These are phyloP conservation scores for Conus ventricosus DNA, from an alignment of 1,140 invertebrate genomes.

Conservation along the genomic window DNA sequence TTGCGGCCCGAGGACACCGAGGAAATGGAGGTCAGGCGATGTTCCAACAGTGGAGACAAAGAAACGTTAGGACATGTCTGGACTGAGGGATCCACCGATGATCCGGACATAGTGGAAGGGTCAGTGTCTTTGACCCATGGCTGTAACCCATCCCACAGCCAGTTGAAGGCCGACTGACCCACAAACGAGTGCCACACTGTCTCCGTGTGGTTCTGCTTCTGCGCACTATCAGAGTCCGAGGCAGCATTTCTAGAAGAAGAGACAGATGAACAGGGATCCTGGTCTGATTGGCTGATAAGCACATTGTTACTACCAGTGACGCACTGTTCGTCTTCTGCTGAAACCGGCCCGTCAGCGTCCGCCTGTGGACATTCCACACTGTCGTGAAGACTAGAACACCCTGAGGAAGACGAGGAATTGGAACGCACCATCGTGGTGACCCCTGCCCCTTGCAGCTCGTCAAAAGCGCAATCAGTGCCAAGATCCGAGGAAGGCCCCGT, in stretches of 20 bases:
- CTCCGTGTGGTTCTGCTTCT: neutral
- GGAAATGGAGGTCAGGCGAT: constrained; percentile 63
- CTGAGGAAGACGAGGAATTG: constrained; percentile 28
- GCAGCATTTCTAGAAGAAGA: neutral
- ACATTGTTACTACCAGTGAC: neutral
- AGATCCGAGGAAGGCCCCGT: neutral
- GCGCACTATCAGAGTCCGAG: neutral
- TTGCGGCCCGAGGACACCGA: constrained; percentile 68
- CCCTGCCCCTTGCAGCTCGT: neutral
- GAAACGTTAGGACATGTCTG: constrained; percentile 70
- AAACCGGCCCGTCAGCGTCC: neutral
- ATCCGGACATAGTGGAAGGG: neutral
- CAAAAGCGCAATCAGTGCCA: neutral
- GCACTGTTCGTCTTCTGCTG: neutral
- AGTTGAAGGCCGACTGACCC: neutral
- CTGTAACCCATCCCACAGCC: neutral
- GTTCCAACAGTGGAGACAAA: constrained; percentile 66
- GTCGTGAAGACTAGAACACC: constrained; percentile 37
- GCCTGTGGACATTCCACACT: constrained; percentile 28
- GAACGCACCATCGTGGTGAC: constrained; percentile 19
- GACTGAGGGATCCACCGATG: neutral
- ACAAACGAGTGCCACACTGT: neutral
- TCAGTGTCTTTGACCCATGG: constrained; percentile 12
- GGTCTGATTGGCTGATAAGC: neutral
- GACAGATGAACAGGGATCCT: neutral